A percentile compares a stretch with the other conserved stretches of the same genome.
phyloP scores from a whole-genome alignment of 2,888 invertebrate genomes.

The Torymus tubicola region DNA sequence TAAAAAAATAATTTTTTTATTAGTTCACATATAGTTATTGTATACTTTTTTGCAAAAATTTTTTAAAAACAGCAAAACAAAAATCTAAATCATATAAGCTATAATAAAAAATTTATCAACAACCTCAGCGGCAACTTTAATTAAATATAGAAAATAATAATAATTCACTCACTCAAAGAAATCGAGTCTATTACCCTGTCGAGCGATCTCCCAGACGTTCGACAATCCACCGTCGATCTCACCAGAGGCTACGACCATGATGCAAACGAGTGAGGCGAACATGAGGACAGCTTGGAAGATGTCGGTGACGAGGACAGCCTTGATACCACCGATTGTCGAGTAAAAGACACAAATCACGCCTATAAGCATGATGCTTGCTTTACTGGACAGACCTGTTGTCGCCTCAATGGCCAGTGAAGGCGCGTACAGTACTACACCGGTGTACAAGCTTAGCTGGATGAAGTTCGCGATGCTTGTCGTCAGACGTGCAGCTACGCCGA shows the following conservation, averaged over 20 bases:
- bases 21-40: too few relatives aligned
- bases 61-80: too few relatives aligned
- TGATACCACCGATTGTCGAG: conserved; percentile 93
- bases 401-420: conserved; percentile 81
- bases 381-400: conserved; percentile 77
- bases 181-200: conserved; percentile 83
- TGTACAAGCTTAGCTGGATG: conserved; percentile 79
- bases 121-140: too few relatives aligned
- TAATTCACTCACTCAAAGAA: conserved; percentile 80
- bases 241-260: conserved; percentile 84
- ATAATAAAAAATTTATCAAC: too few relatives aligned
- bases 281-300: conserved; percentile 90
- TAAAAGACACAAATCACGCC: conserved; percentile 89
- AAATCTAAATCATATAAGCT: too few relatives aligned
- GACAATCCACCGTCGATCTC: conserved; percentile 83
- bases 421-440: conserved; percentile 81
- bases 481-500: conserved; percentile 78
- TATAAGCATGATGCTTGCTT: conserved; percentile 75
- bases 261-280: conserved; percentile 88
- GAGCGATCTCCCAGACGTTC: conserved; percentile 84
- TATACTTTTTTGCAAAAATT: too few relatives aligned
- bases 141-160: too few relatives aligned
- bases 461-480: conserved; percentile 79
- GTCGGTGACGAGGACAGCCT: conserved; percentile 92
- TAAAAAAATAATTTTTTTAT: too few relatives aligned